phyloP scores from a whole-genome alignment of 1,140 invertebrate genomes.

The Microplitis mediator region DNA sequence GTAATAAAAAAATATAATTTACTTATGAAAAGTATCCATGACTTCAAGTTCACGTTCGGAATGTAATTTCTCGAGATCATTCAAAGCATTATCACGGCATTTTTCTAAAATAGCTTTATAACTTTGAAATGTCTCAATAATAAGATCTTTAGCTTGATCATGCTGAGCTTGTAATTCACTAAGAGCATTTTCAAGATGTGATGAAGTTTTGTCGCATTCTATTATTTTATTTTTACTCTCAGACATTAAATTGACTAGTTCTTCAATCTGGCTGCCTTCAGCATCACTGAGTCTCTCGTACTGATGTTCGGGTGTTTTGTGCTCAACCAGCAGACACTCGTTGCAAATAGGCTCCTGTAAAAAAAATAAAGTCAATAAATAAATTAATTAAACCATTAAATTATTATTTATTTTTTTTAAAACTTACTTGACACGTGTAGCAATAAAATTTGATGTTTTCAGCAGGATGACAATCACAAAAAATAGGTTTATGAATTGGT shows the following conservation, averaged over 20 bases:
- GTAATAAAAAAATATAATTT: slow-evolving; percentile 6
- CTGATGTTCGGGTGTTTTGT: slow-evolving; percentile 79
- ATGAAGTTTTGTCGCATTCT: slow-evolving; percentile 76
- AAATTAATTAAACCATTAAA: neutral
- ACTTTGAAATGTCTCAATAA: slow-evolving; percentile 83
- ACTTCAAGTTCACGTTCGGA: slow-evolving; percentile 83
- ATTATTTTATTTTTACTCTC: slow-evolving; percentile 76
- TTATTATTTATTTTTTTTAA: neutral
- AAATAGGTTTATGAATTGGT: slow-evolving; percentile 82
- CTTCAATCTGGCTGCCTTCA: slow-evolving; percentile 75
- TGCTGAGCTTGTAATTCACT: slow-evolving; percentile 84
- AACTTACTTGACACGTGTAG: slow-evolving; percentile 75
- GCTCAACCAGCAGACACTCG: slow-evolving; percentile 79
- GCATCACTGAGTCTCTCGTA: slow-evolving; percentile 78
- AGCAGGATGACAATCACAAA: slow-evolving; percentile 75
- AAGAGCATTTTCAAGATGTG: slow-evolving; percentile 76
- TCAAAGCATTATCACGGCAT: slow-evolving; percentile 74
- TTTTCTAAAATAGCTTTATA: slow-evolving; percentile 84
- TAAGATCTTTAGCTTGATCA: slow-evolving; percentile 82
- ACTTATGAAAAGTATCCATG: slow-evolving; percentile 83
- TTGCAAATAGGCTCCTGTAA: slow-evolving; percentile 73
- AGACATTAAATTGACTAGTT: slow-evolving; percentile 73
- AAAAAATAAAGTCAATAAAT: neutral
- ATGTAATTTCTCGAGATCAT: slow-evolving; percentile 80
- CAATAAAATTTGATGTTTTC: slow-evolving; percentile 85